Evolutionary conservation across 2,888 invertebrate species (phyloP), one percentile per base, ranked within the genome.

Genomic region (Xanthia togata): DNA sequence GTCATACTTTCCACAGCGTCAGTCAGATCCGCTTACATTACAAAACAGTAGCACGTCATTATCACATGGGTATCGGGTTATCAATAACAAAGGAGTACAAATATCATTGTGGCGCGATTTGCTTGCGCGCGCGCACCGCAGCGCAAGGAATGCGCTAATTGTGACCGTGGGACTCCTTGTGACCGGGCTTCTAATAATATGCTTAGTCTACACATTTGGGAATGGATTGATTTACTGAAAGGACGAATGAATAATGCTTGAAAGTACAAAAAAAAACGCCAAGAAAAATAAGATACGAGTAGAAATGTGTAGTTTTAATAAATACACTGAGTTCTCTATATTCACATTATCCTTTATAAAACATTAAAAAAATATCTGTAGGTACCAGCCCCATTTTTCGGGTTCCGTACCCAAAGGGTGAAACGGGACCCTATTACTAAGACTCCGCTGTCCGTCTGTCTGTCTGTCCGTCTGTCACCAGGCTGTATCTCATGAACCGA

Each of bases 71-170:
- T 79, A 79, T 87, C 86, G 8, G 60, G 73, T 81, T 83, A 78
- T 76, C 88, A 86, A 87, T 88, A 87, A 87, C 87, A 83, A 87
- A 73, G 70, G 73, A 59, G 72, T 55, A 76, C 74, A 87, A 85
- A 83, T 87, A 83, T 87, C 88, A 87, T 87, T 87, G 87, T 83
- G 76, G 82, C 55, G 57, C 76, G 85, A 73, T 76, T 81, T 81
- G 79, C 44, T 26, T 86, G 79, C 83, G 83, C 74, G 76, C 62
- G 83, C 76, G 85, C 70, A 53, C 50, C 63, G 70, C 59, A 47
- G 38, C 14, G 50, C 17, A 23, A 59, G 86, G 81, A 76, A 87
- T 87, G 86, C n/a, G 67, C 74, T 80, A 80, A 87, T 83, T 76
- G 79, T 77, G 64, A 83, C 67, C 87, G 88, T 87, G 88, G 74